Evolutionary conservation across 92 coral and sea anemone genomes (phyloP).

Genomic region (Desmophyllum pertusum): DNA sequence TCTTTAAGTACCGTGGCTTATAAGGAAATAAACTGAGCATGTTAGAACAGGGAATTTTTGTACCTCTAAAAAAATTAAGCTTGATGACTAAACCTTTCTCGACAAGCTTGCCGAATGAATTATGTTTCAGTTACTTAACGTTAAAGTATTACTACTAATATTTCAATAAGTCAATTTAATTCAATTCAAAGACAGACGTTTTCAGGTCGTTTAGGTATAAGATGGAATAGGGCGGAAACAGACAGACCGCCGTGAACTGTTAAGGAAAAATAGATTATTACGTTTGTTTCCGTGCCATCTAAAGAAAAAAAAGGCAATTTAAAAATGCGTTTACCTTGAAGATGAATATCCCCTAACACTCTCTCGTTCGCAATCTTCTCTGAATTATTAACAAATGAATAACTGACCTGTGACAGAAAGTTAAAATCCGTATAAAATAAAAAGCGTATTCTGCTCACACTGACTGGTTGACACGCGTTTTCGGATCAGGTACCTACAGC

Average conservation of each 20-base stretch:
- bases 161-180: no score
- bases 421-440: no score
- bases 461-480: no score
- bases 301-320: not conserved
- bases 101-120: no score
- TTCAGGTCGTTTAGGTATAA: not conserved
- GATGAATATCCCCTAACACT: not conserved
- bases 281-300: not conserved
- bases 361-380: not conserved
- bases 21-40: not conserved
- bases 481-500: no score
- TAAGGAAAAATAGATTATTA: not conserved
- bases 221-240: not conserved
- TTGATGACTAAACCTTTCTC: no score
- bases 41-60: no score
- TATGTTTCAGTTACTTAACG: no score
- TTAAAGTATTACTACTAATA: no score
- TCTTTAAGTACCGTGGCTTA: conserved; percentile 17
- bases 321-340: conserved; percentile 7
- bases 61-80: not conserved
- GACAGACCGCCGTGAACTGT: not conserved
- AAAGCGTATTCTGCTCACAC: no score
- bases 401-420: not conserved
- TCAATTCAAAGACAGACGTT: no score
- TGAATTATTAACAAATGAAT: conserved; percentile 16